A percentile compares a stretch with the other conserved stretches of the same genome.
Conservation (phyloP, 2,888 invertebrate genomes). For the Pecten maximus region DNA sequence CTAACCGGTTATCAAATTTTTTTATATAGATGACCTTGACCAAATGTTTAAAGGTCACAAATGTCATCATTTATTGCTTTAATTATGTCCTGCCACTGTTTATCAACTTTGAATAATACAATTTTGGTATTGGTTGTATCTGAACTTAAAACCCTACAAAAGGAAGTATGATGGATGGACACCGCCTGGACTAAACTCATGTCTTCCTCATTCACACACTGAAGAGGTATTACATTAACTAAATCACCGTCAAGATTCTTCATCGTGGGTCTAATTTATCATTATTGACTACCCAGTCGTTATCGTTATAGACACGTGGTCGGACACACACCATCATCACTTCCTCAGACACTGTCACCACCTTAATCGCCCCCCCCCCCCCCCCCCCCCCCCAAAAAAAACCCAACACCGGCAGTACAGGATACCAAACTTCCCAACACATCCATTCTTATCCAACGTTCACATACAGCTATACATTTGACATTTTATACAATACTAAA, state of each 20-base stretch:
- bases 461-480: not conserved
- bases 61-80: too few species aligned
- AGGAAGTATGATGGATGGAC: not conserved
- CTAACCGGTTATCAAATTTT: too few species aligned
- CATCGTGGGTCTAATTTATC: not conserved
- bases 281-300: not conserved
- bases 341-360: too few species aligned
- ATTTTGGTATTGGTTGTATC: too few species aligned
- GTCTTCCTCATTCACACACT: not conserved
- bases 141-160: too few species aligned
- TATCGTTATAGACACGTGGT: not conserved
- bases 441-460: not conserved
- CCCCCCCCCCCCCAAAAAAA: not conserved
- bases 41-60: too few species aligned
- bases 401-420: not conserved
- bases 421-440: not conserved
- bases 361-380: too few species aligned
- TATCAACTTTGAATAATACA: too few species aligned
- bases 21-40: too few species aligned
- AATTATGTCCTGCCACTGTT: too few species aligned
- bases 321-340: not conserved
- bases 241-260: not conserved
- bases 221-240: not conserved
- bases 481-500: not conserved
- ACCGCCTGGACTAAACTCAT: not conserved